Conservation (phyloP, 2,113 vertebrate genomes). For the Sylvia atricapilla region DNA sequence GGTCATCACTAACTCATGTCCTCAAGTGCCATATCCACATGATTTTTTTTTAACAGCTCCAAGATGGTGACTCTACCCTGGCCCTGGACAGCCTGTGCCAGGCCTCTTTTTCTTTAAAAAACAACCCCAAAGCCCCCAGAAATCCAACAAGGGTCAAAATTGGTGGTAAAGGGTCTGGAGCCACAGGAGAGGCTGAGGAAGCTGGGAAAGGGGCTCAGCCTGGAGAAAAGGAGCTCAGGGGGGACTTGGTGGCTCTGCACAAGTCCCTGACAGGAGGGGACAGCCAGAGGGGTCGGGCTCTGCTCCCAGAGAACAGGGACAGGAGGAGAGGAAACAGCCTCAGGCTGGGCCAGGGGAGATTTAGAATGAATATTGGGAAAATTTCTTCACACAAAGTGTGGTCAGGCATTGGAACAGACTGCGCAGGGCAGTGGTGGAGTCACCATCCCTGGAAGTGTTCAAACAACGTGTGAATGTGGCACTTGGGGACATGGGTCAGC, state of each 20-base stretch:
- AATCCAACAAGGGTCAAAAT: neutral
- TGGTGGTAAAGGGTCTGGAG: neutral
- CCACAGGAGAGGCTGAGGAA: accelerated
- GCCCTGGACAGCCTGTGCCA: neutral
- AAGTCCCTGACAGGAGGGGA: neutral
- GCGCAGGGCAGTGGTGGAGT: neutral
- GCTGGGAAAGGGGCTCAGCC: neutral
- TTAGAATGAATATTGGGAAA: neutral
- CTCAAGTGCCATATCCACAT: neutral
- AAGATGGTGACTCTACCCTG: neutral
- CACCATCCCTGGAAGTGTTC: neutral
- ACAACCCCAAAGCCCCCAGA: neutral
- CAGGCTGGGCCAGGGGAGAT: neutral
- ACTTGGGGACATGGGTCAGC: neutral
- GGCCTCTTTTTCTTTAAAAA: neutral
- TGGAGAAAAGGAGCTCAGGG: neutral
- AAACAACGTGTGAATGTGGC: neutral
- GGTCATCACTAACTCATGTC: neutral
- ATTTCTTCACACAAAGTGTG: neutral
- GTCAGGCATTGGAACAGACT: neutral
- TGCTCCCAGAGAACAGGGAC: neutral
- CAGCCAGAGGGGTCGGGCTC: accelerated
- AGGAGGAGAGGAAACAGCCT: neutral
- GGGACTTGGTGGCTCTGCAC: neutral
- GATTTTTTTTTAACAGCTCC: neutral